Evolutionary conservation across 1,140 invertebrate species (phyloP), one percentile per base, ranked within the genome.

Genomic region (Halictus rubicundus): DNA sequence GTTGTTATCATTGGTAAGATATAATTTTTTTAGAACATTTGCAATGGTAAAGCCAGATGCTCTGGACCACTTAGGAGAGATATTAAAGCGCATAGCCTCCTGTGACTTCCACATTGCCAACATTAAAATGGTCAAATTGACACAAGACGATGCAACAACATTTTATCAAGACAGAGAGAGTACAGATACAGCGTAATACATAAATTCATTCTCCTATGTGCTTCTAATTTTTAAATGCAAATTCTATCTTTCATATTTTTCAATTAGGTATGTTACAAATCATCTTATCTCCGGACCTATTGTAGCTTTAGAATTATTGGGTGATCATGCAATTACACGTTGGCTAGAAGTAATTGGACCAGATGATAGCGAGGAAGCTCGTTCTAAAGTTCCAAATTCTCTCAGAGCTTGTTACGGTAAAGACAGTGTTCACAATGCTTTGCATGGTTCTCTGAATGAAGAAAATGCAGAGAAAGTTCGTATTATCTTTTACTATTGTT

Each of bases 381-480:
- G 94, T 85, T 88, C 90, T 76, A 91, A 92, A 65, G 90, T 93
- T 57, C 95, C 96, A 2, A 93, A 94, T 1, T 95, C 95, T 59
- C 90, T 98, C 37, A 94, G 96, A 88, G 95, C 95, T 9, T 87
- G 94, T 75, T 98, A 96, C 94, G 97, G 96, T n/a, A 94, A 91
- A 86, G 96, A 97, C 88, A 92, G 93, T 21, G 94, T 95, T 37
- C 91, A 93, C 72, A 97, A 97, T 93, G 96, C 95, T 49, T 94
- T 96, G 68, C 95, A 98, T 93, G 95, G 95, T 39, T 95, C 97
- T 10, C 91, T 94, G 61, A 94, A 89, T 83, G 79, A 91, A 21
- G 94, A 94, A 73, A 92, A 94, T 61, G 96, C 96, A 54, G 86
- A 93, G 68, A 86, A 82, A 69, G 89, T 90, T 81, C 46, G 61